Evolutionary conservation across 1,140 invertebrate genomes (phyloP), one percentile per base, ranked within the genome.

Genomic region (Scaptomyza hsui): DNA sequence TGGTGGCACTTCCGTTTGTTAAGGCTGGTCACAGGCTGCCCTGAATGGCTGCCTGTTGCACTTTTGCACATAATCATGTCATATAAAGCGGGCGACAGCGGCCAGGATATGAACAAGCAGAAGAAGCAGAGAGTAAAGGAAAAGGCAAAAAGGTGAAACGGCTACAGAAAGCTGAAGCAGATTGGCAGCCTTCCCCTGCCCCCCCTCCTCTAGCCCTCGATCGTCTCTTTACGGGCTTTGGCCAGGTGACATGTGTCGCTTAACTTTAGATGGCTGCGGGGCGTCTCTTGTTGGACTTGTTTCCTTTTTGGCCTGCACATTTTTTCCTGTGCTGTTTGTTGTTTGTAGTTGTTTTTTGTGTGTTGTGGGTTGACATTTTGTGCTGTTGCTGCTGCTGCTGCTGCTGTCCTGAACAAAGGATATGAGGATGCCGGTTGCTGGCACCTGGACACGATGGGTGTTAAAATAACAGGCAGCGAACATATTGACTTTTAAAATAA

Each of bases 401-500:
- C 62, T 39, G 59, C 41, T 70, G 72, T 78, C 56, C 69, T 51
- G 45, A 44, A 65, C 60, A 81, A 71, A 69, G 80, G 80, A 85
- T 86, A 68, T 80, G 80, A 85, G 64, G 18, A 37, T 52, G 77
- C 72, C 57, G 78, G 67, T 52, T 49, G 69, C 55, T 78, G 80
- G 78, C 82, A 85, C 77, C 80, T 85, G 80, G 70, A 85, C 80
- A 86, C 73, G 80, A 79, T 76, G 80, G 81, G 80, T 85, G 80
- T 86, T 86, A 85, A 86, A 85, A 86, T 85, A 85, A 85, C 81
- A 81, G 80, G 81, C 80, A 86, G 60, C 65, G 73, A 85, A 86
- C 80, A 85, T 85, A 85, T 85, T 85, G 80, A 85, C 80, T 85
- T 85, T 85, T 85, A 85, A 85, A 85, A 86, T 85, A 86, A 85